phyloP scores from a whole-genome alignment of 2,888 invertebrate species.

The Heteromyza rotundicornis region DNA sequence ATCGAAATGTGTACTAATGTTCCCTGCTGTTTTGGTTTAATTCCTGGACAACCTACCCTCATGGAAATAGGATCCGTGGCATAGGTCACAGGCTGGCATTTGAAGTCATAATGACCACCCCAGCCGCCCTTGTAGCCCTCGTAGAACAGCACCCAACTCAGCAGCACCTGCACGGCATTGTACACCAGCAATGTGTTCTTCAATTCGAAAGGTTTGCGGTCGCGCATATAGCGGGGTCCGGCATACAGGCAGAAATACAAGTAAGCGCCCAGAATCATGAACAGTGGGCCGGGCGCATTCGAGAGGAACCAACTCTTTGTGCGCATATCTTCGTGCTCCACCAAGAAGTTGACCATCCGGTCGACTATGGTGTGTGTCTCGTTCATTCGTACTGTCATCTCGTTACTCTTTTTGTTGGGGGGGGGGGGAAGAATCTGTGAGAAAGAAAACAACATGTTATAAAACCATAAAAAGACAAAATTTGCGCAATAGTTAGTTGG shows the following conservation, averaged over 20 bases:
- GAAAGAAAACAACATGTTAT: not conserved
- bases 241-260: conserved; percentile 77
- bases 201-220: conserved; percentile 83
- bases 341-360: conserved; percentile 61
- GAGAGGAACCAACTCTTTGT: conserved; percentile 75
- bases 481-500: conserved; percentile 6
- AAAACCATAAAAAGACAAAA: not conserved
- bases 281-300: conserved; percentile 72
- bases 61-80: conserved; percentile 68
- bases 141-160: conserved; percentile 80
- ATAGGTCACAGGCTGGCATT: conserved; percentile 77
- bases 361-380: conserved; percentile 59
- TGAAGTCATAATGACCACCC: conserved; percentile 69
- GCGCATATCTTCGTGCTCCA: conserved; percentile 61
- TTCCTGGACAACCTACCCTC: conserved; percentile 59
- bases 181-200: conserved; percentile 81
- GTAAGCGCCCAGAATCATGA: conserved; percentile 73
- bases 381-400: conserved; percentile 56
- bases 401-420: no score
- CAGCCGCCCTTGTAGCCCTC: conserved; percentile 69
- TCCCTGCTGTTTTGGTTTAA: not conserved
- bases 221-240: conserved; percentile 88
- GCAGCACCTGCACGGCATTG: conserved; percentile 85
- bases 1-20: conserved; percentile 10
- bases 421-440: not conserved